Evolutionary conservation across 2,797 vertebrate species (phyloP), one percentile per base, ranked within the genome.

Genomic region (Danio kyathit): DNA sequence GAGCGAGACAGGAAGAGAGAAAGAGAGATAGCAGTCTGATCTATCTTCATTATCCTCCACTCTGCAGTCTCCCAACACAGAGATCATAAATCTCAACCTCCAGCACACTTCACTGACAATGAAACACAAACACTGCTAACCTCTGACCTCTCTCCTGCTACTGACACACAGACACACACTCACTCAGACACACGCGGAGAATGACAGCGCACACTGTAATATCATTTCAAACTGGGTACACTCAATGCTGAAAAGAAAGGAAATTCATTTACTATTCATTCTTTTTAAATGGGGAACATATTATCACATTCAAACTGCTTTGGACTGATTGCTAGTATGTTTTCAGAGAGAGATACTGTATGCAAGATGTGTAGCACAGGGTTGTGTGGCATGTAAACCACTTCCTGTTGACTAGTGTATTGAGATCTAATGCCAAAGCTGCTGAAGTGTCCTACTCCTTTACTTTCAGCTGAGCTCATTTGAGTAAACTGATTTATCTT

Each of bases 51-150:
- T 94, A 94, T 91, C 93, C 91, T 87, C 90, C 89, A 91, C 93
- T 93, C 92, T 92, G 87, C 89, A 92, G 93, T 89, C 90, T 93
- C 91, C 88, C 90, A 91, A 94, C 92, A 93, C 92, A 92, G 91
- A 92, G 91, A 93, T 92, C 93, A 94, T 95, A 95, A 95, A 95
- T 95, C 93, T 94, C 91, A 86, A 89, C 89, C 91, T 90, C 89
- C 87, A 94, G 91, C 93, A 94, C 94, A 94, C 94, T 94, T 92
- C 91, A 91, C 92, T 94, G 94, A 94, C 93, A 94, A 92, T 90
- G 92, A 94, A 94, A 94, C 93, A 94, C 94, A 95, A 94, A 94
- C 94, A 94, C 92, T 92, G 88, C 90, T 94, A 89, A 95, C 94
- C 94, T 90, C 88, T 93, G 93, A 94, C 93, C 94, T 87, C 84